A percentile compares a stretch with the other conserved stretches of the same genome.
phyloP scores from a whole-genome alignment of 2,797 vertebrate species.

The Thripadectes ignobilis region DNA sequence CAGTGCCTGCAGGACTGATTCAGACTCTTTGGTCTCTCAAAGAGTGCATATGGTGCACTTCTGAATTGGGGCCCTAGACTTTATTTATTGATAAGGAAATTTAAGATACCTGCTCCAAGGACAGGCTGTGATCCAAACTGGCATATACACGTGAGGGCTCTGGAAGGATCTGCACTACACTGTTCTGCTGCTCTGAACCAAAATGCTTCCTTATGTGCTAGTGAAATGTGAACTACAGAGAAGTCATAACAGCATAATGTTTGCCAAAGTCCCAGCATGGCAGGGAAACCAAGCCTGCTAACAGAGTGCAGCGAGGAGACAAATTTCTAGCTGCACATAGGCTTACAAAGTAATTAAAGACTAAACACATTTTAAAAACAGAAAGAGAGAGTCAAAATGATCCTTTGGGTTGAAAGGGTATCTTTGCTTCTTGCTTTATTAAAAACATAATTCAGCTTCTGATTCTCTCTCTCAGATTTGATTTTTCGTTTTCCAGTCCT shows the following conservation, averaged over 20 bases:
- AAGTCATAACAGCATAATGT: rapidly evolving
- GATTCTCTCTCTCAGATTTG: not conserved
- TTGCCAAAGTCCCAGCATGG: not conserved
- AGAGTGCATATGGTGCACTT: not conserved
- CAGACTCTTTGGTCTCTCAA: not conserved
- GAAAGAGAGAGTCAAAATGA: not conserved
- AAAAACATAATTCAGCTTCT: not conserved
- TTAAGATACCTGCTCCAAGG: not conserved
- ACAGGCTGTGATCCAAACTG: not conserved
- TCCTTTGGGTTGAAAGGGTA: not conserved
- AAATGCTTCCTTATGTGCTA: rapidly evolving
- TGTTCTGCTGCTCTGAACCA: not conserved
- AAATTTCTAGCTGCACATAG: not conserved
- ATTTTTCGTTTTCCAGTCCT: not conserved
- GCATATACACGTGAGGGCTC: rapidly evolving
- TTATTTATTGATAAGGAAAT: not conserved
- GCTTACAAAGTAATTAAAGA: not conserved
- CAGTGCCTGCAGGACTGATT: not conserved
- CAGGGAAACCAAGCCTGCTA: not conserved
- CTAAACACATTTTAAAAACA: not conserved
- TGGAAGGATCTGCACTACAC: not conserved
- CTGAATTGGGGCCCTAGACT: not conserved
- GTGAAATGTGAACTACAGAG: not conserved
- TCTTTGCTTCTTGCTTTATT: not conserved
- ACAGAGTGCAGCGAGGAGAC: not conserved